Conservation (phyloP, 2,113 vertebrate genomes). For the Gambusia affinis region DNA sequence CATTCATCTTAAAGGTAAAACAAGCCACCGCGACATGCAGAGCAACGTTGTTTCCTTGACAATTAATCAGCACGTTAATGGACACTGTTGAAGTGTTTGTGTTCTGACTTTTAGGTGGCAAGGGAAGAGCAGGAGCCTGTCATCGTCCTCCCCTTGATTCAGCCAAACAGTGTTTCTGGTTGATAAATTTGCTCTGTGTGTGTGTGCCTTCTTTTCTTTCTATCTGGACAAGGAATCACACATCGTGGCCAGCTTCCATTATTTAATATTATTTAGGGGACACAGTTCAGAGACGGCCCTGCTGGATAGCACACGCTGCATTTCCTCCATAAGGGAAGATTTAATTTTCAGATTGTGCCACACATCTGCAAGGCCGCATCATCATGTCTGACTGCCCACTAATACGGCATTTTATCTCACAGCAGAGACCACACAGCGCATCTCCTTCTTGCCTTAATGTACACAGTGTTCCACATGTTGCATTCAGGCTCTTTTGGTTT, state of each 20-base stretch:
- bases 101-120: not conserved
- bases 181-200: slow-evolving; percentile 8
- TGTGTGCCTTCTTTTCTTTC: slow-evolving; percentile 2
- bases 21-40: not conserved
- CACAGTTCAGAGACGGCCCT: slow-evolving; percentile 18
- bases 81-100: slow-evolving; percentile 2
- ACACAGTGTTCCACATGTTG: not conserved
- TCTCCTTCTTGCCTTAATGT: slow-evolving; percentile 8
- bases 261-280: slow-evolving; percentile 45
- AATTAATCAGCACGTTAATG: slow-evolving; percentile 10
- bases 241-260: not conserved
- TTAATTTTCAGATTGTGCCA: slow-evolving; percentile 26
- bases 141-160: slow-evolving; percentile 17
- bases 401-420: not conserved
- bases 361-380: slow-evolving; percentile 11
- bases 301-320: slow-evolving; percentile 7
- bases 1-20: slow-evolving; percentile 10
- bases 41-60: not conserved
- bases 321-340: slow-evolving; percentile 34
- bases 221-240: slow-evolving; percentile 34
- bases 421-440: not conserved
- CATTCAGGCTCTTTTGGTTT: not conserved
- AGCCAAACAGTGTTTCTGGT: slow-evolving; percentile 17
- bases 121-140: slow-evolving; percentile 1
- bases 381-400: not conserved